phyloP scores from a whole-genome alignment of 2,888 invertebrate genomes.

The Pseudolycoriella hygida region DNA sequence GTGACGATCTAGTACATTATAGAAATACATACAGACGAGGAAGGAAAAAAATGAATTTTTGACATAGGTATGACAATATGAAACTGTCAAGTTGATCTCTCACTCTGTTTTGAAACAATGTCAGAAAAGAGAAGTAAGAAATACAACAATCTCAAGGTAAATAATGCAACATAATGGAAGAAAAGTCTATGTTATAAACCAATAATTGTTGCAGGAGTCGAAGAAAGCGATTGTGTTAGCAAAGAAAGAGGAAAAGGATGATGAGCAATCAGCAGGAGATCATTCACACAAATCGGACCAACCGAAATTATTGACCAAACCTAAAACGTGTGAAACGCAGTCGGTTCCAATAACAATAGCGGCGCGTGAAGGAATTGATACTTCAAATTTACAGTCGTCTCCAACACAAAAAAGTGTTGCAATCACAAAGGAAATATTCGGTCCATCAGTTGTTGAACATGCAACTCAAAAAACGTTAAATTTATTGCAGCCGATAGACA shows the following conservation, averaged over 20 bases:
- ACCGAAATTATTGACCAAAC: conserved; percentile 25
- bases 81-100: not conserved
- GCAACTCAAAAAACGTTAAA: not conserved
- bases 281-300: conserved; percentile 8
- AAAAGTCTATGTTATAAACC: too few relatives aligned
- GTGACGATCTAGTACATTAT: too few relatives aligned
- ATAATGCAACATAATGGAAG: not conserved
- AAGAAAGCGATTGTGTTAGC: conserved; percentile 20
- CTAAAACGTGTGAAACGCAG: conserved; percentile 15
- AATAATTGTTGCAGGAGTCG: conserved; percentile 13
- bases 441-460: not conserved
- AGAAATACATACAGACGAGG: too few relatives aligned
- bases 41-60: too few relatives aligned
- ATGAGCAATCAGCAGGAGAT: conserved; percentile 6
- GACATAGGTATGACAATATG: too few relatives aligned
- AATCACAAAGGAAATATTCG: not conserved
- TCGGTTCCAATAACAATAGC: not conserved
- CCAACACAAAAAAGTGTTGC: not conserved
- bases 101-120: conserved; percentile 5
- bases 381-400: not conserved
- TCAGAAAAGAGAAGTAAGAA: conserved; percentile 10
- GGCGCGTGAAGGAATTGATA: not conserved
- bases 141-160: conserved; percentile 9
- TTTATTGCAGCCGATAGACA: not conserved
- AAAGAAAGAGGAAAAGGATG: conserved; percentile 15